Percentiles rank a stretch among this genome's conserved stretches.
Evolutionary conservation across 2,797 vertebrate species (phyloP).

Genomic region (Lagorchestes hirsutus): DNA sequence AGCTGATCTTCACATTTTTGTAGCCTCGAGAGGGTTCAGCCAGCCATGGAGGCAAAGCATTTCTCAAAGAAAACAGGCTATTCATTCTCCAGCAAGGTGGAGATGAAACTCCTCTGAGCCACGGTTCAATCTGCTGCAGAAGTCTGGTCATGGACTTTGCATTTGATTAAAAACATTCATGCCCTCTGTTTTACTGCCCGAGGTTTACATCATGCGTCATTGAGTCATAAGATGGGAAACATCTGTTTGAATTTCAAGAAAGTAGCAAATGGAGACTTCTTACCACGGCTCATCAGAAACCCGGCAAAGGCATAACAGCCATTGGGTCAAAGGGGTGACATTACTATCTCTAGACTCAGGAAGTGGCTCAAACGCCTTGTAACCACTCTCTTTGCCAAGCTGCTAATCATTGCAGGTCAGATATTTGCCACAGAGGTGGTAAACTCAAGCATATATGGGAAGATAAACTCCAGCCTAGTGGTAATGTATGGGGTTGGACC

Average conservation of each 20-base stretch:
- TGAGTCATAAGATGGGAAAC: constrained; percentile 79
- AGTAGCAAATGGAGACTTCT: constrained; percentile 67
- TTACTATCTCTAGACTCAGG: constrained; percentile 57
- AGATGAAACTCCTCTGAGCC: constrained; percentile 77
- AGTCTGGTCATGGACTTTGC: constrained; percentile 79
- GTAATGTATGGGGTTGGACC: constrained; percentile 34
- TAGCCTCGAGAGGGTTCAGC: constrained; percentile 75
- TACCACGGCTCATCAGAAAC: constrained; percentile 39
- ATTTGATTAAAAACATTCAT: constrained; percentile 81
- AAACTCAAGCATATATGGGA: constrained; percentile 43
- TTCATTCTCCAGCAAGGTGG: constrained; percentile 50
- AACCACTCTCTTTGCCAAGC: constrained; percentile 57
- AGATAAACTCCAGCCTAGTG: constrained; percentile 35
- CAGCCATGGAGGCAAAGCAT: constrained; percentile 66
- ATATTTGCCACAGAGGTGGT: constrained; percentile 60
- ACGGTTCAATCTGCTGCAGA: constrained; percentile 74
- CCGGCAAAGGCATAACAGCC: constrained; percentile 60
- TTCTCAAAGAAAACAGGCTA: constrained; percentile 61
- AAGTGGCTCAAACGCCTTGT: constrained; percentile 72
- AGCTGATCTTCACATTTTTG: constrained; percentile 80
- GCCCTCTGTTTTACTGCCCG: constrained; percentile 78
- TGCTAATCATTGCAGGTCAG: constrained; percentile 74
- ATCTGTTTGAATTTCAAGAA: constrained; percentile 82
- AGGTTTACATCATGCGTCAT: constrained; percentile 76
- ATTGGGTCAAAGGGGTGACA: constrained; percentile 69